A percentile compares a stretch with the other conserved stretches of the same genome.
Evolutionary conservation across 2,888 invertebrate species (phyloP).

Genomic region (Corythucha ciliata): DNA sequence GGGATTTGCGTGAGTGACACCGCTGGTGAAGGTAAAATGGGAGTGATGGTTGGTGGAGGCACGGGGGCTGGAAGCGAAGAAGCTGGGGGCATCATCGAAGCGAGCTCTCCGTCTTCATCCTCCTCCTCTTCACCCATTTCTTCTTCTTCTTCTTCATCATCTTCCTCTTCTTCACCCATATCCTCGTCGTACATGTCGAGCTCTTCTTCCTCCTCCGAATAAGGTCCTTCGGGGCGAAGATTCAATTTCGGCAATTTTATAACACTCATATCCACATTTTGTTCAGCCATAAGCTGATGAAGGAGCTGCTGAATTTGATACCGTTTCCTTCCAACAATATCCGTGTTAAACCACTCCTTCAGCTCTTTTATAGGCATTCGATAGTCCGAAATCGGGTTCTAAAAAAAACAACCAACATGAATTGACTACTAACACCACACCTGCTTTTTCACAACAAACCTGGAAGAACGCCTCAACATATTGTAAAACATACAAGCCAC

Average conservation of each 20-base stretch:
- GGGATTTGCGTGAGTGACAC: too few relatives aligned
- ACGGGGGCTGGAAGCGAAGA: too few relatives aligned
- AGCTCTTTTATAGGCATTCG: constrained; percentile 72
- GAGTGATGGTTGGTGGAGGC: background rate
- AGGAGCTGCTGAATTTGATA: constrained; percentile 76
- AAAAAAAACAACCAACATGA: constrained; percentile 39
- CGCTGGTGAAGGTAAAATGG: background rate
- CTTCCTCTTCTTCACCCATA: constrained; percentile 26
- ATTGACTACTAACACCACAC: background rate
- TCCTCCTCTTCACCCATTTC: constrained; percentile 18
- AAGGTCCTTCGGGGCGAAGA: constrained; percentile 27
- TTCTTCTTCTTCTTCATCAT: constrained; percentile 8
- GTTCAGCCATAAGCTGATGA: constrained; percentile 61
- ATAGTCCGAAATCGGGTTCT: constrained; percentile 77
- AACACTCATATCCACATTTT: constrained; percentile 54
- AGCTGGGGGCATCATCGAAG: background rate
- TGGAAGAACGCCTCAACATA: constrained; percentile 94
- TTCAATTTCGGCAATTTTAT: constrained; percentile 47
- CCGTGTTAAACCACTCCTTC: constrained; percentile 71
- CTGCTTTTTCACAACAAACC: constrained; percentile 43
- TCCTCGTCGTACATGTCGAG: constrained; percentile 40
- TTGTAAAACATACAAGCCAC: constrained; percentile 89
- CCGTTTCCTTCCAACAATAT: constrained; percentile 72
- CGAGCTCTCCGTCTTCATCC: constrained; percentile 9
- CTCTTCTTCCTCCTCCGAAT: constrained; percentile 46